Percentiles rank a stretch among this genome's conserved stretches.
Conservation (phyloP, 37 sponge, comb jelly and placozoan species). For the Trichoplax adhaerens region DNA sequence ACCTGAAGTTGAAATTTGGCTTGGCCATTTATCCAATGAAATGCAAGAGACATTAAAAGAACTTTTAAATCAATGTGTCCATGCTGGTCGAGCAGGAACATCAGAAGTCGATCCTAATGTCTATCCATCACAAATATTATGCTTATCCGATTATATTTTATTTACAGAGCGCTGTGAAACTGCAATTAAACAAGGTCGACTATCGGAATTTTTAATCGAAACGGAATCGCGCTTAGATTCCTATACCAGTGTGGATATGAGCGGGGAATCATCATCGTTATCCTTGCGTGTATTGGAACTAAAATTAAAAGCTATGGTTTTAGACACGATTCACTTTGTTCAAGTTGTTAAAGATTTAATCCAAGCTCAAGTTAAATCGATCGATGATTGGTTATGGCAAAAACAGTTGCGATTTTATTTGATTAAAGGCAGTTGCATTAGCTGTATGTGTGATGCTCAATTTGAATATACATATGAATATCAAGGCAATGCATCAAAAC, state of each 20-base stretch:
- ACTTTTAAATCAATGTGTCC: constrained; percentile 50
- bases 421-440: neutral
- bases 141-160: constrained; percentile 67
- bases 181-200: constrained; percentile 41
- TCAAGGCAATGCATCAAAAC: constrained; percentile 92
- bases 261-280: constrained; percentile 1
- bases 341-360: constrained; percentile 49
- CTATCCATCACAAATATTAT: constrained; percentile 36
- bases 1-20: constrained; percentile 61
- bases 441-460: constrained; percentile 84
- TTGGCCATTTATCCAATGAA: constrained; percentile 54
- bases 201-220: constrained; percentile 64
- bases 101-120: constrained; percentile 37
- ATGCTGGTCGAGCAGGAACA: constrained; percentile 20
- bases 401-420: constrained; percentile 84
- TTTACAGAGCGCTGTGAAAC: constrained; percentile 92
- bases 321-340: constrained; percentile 86
- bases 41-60: constrained; percentile 74
- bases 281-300: constrained; percentile 19
- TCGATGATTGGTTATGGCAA: constrained; percentile 86
- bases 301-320: constrained; percentile 72
- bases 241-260: constrained; percentile 54
- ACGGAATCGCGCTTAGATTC: constrained; percentile 72
- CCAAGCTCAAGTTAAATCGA: constrained; percentile 3
- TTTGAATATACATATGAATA: constrained; percentile 95